Evolutionary conservation across 2,113 vertebrate genomes (phyloP), one percentile per base, ranked within the genome.

Genomic region (Trachemys scripta): DNA sequence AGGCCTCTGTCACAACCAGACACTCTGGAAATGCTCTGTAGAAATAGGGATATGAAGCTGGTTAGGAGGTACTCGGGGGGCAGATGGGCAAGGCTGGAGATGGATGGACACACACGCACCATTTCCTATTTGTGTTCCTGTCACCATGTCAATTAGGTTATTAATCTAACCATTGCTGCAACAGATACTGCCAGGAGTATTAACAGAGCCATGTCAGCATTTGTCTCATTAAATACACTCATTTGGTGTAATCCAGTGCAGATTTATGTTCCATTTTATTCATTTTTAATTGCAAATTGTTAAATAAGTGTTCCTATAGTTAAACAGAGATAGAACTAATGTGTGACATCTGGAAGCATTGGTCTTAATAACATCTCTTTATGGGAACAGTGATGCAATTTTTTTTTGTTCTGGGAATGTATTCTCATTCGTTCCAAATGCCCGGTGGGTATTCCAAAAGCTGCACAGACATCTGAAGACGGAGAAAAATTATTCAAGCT

Each of bases 281-380:
- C 94, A 94, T 95, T 87, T 69, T 20, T 96, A 76, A 93, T 92
- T 90, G 84, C 0, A 12, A 96, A 90, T 92, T 83, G 80, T 84
- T 78, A 93, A 97, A 84, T 89, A 92, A 92, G 85, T 3, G 54
- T 62, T 94, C 94, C 93, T 93, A 90, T 45, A 94, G 94, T 87
- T 69, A 90, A 91, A 88, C 0, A 1, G 54, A 88, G 81, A 95
- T 90, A 51, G n/a, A 83, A 12, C 57, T 95, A 90, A 31, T 82
- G 75, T 56, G 3, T 81, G 85, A 96, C 96, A 97, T 96, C 94
- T 97, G 96, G 96, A 96, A 69, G 27, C 82, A 96, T 96, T 90
- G 94, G 95, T 84, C 84, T 84, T 53, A 35, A 81, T 90, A 95
- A 92, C 38, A 2, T 6, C 25, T 78, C 75, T 29, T 11, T 42